A percentile compares a stretch with the other conserved stretches of the same genome.
Conservation (phyloP, 2,113 vertebrate species). For the Anoura caudifer region DNA sequence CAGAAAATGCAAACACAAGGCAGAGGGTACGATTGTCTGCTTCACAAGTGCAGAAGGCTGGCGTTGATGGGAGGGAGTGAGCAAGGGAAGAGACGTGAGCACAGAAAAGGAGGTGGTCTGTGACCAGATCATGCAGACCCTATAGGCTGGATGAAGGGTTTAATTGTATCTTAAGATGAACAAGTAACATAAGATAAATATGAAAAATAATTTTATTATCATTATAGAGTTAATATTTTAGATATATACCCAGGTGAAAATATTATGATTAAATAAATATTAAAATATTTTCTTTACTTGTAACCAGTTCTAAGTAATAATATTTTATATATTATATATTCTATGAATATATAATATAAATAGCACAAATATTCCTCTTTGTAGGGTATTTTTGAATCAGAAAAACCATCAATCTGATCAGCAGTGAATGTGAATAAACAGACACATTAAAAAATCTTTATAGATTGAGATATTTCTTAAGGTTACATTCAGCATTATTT, state of each 20-base stretch:
- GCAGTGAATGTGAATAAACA: conserved; percentile 21
- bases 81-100: background rate
- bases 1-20: background rate
- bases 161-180: background rate
- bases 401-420: background rate
- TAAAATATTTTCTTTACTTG: background rate
- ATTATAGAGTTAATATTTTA: background rate
- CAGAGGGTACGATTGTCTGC: background rate
- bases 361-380: background rate
- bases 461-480: conserved; percentile 53
- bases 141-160: background rate
- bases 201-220: background rate
- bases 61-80: background rate
- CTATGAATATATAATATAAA: background rate
- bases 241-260: background rate
- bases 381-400: background rate
- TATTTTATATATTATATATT: background rate
- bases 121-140: too few species aligned
- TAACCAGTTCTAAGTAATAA: background rate
- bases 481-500: conserved; percentile 50
- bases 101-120: background rate
- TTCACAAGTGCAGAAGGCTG: background rate
- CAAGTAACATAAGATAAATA: background rate
- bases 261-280: background rate
- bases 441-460: conserved; percentile 1